Evolutionary conservation across 2,797 vertebrate genomes (phyloP).

Genomic region (Epinephelus malabaricus): DNA sequence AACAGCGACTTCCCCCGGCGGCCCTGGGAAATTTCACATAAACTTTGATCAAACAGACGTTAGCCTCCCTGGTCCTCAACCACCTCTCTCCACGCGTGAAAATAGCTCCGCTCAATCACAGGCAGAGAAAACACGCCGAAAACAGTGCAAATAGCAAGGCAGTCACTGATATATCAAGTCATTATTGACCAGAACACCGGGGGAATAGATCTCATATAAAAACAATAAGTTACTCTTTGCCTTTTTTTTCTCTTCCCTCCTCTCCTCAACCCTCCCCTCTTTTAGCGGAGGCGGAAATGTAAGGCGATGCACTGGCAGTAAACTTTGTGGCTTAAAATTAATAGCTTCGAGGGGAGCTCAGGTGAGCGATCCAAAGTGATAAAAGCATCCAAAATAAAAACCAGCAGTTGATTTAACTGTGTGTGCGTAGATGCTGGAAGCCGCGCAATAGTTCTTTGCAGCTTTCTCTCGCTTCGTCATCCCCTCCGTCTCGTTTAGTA

Average conservation of each 20-base stretch:
- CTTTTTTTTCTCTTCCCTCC: constrained; percentile 42
- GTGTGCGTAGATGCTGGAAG: constrained; percentile 60
- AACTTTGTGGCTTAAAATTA: constrained; percentile 94
- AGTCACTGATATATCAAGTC: constrained; percentile 87
- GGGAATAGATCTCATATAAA: constrained; percentile 90
- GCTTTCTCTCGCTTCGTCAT: constrained; percentile 47
- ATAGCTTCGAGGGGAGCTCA: constrained; percentile 89
- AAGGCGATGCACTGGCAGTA: constrained; percentile 72
- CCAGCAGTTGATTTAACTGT: constrained; percentile 65
- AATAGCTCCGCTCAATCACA: constrained; percentile 88
- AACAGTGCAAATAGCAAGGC: constrained; percentile 90
- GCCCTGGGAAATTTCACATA: constrained; percentile 95
- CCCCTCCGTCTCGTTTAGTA: constrained; percentile 59
- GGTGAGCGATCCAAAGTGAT: constrained; percentile 82
- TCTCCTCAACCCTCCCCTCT: constrained; percentile 57
- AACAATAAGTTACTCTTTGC: constrained; percentile 88
- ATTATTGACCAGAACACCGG: constrained; percentile 88
- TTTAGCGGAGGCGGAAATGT: constrained; percentile 69
- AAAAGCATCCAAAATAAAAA: constrained; percentile 77
- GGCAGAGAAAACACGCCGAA: constrained; percentile 86
- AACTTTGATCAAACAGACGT: constrained; percentile 98
- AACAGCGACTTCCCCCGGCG: constrained; percentile 93
- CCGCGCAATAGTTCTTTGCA: constrained; percentile 24
- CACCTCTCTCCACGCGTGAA: constrained; percentile 82
- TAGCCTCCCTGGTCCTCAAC: constrained; percentile 86